Conservation (phyloP, 2,113 vertebrate genomes). For the Plectropomus leopardus region DNA sequence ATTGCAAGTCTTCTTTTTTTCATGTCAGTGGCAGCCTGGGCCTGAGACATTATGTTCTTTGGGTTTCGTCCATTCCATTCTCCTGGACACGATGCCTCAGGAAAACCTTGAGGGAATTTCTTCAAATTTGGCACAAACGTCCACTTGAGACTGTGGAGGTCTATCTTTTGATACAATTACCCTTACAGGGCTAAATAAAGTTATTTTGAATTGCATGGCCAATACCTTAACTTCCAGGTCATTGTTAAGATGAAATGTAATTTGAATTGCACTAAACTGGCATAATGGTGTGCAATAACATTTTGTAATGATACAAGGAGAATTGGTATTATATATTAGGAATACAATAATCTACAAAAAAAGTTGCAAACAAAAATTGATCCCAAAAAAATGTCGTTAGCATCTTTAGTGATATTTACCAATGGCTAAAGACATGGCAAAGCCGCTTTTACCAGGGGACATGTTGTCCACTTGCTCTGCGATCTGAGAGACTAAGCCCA, state of each 20-base stretch:
- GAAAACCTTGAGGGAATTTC: too few relatives aligned
- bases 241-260: neutral
- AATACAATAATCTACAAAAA: neutral
- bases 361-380: too few relatives aligned
- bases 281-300: neutral
- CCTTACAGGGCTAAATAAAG: neutral
- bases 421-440: neutral
- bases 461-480: slow-evolving; percentile 38
- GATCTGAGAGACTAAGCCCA: slow-evolving; percentile 59
- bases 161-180: neutral
- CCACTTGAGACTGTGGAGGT: too few relatives aligned
- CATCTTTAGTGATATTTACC: slow-evolving; percentile 5
- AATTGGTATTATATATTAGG: neutral
- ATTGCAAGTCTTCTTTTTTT: too few relatives aligned
- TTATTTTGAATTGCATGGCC: neutral
- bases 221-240: neutral
- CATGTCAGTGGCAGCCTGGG: too few relatives aligned
- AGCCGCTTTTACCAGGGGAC: slow-evolving; percentile 10
- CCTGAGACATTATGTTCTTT: too few relatives aligned
- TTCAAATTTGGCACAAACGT: too few relatives aligned
- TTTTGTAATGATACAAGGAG: neutral
- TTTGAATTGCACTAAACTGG: neutral
- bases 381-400: too few relatives aligned
- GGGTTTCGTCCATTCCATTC: too few relatives aligned
- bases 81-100: too few relatives aligned